phyloP scores from a whole-genome alignment of 2,888 invertebrate genomes.

The Caenorhabditis sulstoni region DNA sequence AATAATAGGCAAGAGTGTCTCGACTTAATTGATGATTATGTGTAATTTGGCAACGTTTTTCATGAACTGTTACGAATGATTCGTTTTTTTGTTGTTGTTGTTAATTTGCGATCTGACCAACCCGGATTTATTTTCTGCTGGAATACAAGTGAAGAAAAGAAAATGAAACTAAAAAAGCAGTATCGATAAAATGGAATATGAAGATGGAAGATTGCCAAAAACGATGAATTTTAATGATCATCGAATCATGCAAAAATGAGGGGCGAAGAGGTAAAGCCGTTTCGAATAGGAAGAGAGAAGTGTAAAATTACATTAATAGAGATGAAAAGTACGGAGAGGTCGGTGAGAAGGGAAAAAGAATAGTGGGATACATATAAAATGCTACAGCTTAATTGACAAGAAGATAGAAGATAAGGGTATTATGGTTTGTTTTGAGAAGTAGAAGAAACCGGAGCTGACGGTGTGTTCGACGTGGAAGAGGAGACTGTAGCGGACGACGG shows the following conservation, averaged over 20 bases:
- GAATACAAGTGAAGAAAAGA: neutral
- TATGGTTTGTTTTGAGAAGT: conserved; percentile 6
- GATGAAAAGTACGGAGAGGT: neutral
- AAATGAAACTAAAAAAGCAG: neutral
- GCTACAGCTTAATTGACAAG: neutral
- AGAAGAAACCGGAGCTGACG: neutral
- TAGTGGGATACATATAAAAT: neutral
- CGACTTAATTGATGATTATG: no score
- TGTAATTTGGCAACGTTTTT: no score
- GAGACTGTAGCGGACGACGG: neutral
- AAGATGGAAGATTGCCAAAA: no score
- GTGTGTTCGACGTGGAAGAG: neutral
- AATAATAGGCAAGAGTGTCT: neutral
- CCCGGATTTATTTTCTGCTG: no score
- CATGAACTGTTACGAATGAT: no score
- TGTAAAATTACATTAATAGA: neutral
- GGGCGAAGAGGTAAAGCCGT: no score
- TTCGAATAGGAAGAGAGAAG: neutral
- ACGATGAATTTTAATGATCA: no score
- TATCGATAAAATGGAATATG: neutral
- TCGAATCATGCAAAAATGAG: no score
- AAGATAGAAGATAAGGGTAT: neutral
- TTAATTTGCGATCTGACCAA: no score
- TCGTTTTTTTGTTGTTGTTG: no score
- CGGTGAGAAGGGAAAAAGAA: neutral